Evolutionary conservation across 2,888 invertebrate genomes (phyloP), one percentile per base, ranked within the genome.

Genomic region (Mongoloraphidia duomilia): DNA sequence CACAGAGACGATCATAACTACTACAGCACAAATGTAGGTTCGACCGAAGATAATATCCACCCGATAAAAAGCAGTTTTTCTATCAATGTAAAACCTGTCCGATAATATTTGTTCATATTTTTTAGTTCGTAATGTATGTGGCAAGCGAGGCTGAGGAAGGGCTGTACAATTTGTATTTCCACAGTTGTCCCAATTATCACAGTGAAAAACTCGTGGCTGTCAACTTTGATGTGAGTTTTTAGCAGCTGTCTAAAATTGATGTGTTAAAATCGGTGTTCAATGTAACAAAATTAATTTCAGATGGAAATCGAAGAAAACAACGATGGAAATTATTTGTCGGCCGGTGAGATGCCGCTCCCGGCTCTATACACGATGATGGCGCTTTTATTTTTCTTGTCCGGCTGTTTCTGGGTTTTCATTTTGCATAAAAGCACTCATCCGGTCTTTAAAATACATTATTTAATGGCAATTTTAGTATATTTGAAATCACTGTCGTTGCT

Each of bases 281-380:
- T 5, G 12, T n/a, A 14, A 44, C 26, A 34, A 11, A 44, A 50
- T 47, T 36, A 44, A 52, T 59, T 63, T 6, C 64, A 92, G 90
- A 77, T 94, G 55, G 80, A 85, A 64, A 86, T 97, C 54, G 84
- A 83, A 57, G 93, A 94, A 65, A 85, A 82, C 59, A 91, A 93
- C 62, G 75, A 76, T 46, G 80, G 81, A 36, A 94, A 89, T 65
- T 96, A 81, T 61, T 69, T 97, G 36, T 94, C 95, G 2, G 96
- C 95, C 1, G 96, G 96, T 1, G 93, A 96, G 69, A 93, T 96
- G 81, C 95, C 95, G 0, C 70, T 96, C 35, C 97, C 97, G 0
- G 81, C 85, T 0, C 69, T 98, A 2, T 97, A 93, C 68, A 88
- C 90, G 59, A 83, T 87, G 76, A 88, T 95, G 84, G 84, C 93